Conservation (phyloP, 2,888 invertebrate species). For the Eustalomyia histrio region DNA sequence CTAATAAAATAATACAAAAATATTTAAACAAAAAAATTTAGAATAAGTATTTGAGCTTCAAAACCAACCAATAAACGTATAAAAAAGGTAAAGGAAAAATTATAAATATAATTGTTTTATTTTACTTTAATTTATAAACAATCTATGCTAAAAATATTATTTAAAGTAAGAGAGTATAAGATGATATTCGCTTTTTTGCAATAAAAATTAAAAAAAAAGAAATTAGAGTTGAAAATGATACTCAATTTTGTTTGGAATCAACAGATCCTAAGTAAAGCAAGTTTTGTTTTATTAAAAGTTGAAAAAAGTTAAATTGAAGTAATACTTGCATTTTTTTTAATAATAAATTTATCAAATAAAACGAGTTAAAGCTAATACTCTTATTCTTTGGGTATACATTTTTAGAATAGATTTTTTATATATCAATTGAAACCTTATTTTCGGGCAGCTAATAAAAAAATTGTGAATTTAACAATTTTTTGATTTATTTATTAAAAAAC, state of each 20-base stretch:
- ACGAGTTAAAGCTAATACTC: too few species aligned
- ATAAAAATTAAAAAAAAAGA: too few species aligned
- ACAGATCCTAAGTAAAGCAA: too few species aligned
- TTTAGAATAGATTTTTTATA: neutral
- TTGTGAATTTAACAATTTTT: slow-evolving; percentile 38
- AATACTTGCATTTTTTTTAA: too few species aligned
- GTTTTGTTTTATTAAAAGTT: too few species aligned
- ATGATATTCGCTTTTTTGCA: too few species aligned
- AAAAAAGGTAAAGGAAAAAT: slow-evolving; percentile 1
- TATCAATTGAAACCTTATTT: slow-evolving; percentile 34
- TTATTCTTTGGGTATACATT: too few species aligned
- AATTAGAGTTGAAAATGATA: too few species aligned
- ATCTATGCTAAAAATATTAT: neutral
- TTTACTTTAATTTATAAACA: neutral
- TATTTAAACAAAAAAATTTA: slow-evolving; percentile 13
- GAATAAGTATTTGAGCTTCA: slow-evolving; percentile 16
- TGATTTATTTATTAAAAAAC: neutral
- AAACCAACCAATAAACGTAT: neutral
- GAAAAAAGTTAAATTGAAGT: too few species aligned
- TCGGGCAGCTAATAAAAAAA: slow-evolving; percentile 56
- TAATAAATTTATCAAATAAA: too few species aligned
- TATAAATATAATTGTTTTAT: neutral
- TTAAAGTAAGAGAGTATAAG: neutral
- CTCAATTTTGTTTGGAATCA: too few species aligned
- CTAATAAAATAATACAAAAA: slow-evolving; percentile 12